Conservation (phyloP, 2,888 invertebrate genomes). For the Thereva nobilitata region DNA sequence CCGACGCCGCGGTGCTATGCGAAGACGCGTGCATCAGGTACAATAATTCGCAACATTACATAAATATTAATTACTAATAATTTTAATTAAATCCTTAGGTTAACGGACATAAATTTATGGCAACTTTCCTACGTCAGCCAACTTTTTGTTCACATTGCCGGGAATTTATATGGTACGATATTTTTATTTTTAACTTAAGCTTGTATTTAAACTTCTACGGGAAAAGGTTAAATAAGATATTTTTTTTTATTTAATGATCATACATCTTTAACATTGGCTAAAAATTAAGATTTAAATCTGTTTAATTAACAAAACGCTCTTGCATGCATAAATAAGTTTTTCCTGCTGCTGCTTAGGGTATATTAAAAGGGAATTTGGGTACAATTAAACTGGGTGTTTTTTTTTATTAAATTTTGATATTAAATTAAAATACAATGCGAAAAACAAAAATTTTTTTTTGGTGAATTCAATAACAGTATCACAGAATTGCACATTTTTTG, state of each 20-base stretch:
- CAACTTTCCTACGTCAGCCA: slow-evolving; percentile 96
- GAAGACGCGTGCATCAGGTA: slow-evolving; percentile 94
- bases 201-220: slow-evolving; percentile 1
- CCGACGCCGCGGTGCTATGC: slow-evolving; percentile 95
- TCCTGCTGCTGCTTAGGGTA: too few relatives aligned
- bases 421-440: background rate
- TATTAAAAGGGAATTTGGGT: background rate
- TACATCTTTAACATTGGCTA: too few relatives aligned
- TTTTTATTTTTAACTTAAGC: slow-evolving; percentile 19
- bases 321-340: too few relatives aligned
- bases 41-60: slow-evolving; percentile 15
- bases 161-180: slow-evolving; percentile 94
- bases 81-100: slow-evolving; percentile 56
- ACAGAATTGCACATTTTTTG: slow-evolving; percentile 60
- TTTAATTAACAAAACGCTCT: too few relatives aligned
- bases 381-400: background rate
- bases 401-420: too few relatives aligned
- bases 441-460: background rate
- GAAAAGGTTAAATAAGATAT: slow-evolving; percentile 17
- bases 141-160: slow-evolving; percentile 99
- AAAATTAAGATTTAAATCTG: too few relatives aligned
- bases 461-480: slow-evolving; percentile 41
- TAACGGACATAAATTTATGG: slow-evolving; percentile 99
- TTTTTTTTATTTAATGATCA: slow-evolving; percentile 40
- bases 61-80: slow-evolving; percentile 17